Percentiles rank a stretch among this genome's conserved stretches.
Conservation (phyloP, 2,113 vertebrate species). For the Psettodes erumei region DNA sequence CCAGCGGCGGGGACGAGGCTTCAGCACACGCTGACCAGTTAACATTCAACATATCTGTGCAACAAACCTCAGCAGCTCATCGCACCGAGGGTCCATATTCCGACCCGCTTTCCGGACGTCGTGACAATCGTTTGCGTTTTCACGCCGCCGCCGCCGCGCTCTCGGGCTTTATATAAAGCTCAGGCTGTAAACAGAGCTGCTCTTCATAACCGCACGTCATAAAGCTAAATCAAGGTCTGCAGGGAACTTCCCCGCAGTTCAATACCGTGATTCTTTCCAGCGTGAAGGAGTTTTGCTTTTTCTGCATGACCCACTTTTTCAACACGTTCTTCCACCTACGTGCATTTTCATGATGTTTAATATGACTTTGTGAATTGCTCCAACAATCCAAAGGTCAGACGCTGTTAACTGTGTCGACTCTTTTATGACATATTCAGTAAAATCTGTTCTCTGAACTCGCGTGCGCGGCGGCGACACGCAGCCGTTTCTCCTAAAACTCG, state of each 20-base stretch:
- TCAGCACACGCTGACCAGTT: slow-evolving; percentile 15
- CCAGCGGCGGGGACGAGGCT: slow-evolving; percentile 17
- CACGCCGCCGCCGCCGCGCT: neutral
- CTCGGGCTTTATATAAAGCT: neutral
- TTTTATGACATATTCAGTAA: slow-evolving; percentile 52
- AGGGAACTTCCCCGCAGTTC: neutral
- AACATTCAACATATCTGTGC: slow-evolving; percentile 45
- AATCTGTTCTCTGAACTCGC: slow-evolving; percentile 23
- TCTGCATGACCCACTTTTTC: slow-evolving; percentile 4
- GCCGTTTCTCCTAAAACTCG: slow-evolving; percentile 1
- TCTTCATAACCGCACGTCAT: neutral
- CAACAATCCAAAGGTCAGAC: slow-evolving; percentile 46
- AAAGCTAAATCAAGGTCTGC: neutral
- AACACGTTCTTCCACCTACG: neutral
- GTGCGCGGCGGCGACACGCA: no score
- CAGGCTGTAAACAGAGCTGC: neutral
- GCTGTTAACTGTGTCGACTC: neutral
- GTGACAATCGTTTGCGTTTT: neutral
- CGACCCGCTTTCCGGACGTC: slow-evolving; percentile 10
- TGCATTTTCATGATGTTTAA: neutral
- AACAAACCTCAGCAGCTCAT: slow-evolving; percentile 40
- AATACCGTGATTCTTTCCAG: neutral
- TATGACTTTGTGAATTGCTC: slow-evolving; percentile 4
- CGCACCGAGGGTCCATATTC: slow-evolving; percentile 48
- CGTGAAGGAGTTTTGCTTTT: neutral